phyloP scores from a whole-genome alignment of 2,797 vertebrate species.

The Macrochelys suwanniensis region DNA sequence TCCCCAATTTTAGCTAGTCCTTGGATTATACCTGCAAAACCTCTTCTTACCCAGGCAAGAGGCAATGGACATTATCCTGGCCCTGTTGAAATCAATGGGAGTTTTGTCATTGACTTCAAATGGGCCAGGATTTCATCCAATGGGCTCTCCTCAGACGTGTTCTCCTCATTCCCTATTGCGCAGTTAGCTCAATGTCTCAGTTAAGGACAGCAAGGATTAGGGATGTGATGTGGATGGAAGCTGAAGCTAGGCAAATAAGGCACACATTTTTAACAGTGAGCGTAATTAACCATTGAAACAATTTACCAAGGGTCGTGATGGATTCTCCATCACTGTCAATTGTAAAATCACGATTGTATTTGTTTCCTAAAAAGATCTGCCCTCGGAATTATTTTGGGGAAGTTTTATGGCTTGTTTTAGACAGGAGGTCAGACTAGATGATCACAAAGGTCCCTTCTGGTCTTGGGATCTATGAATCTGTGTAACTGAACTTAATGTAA shows the following conservation, averaged over 20 bases:
- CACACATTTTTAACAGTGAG: not conserved
- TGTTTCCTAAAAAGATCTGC: not conserved
- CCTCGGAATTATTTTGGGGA: not conserved
- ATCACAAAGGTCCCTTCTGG: not conserved
- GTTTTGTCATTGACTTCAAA: not conserved
- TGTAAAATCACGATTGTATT: not conserved
- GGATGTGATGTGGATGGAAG: not conserved
- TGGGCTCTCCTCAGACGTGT: not conserved
- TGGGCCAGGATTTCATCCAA: not conserved
- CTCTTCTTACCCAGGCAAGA: not conserved
- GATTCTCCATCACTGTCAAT: not conserved
- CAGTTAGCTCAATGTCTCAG: not conserved
- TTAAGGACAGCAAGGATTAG: not conserved
- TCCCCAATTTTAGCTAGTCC: not conserved
- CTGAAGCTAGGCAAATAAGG: not conserved
- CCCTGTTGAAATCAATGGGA: rapidly evolving
- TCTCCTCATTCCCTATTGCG: not conserved
- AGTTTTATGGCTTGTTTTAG: not conserved
- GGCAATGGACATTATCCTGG: not conserved
- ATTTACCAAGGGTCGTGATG: not conserved
- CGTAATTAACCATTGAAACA: not conserved
- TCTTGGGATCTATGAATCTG: not conserved
- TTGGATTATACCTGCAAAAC: not conserved
- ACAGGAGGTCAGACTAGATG: not conserved
- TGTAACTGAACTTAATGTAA: not conserved